Percentiles rank a stretch among this genome's conserved stretches.
Evolutionary conservation across 2,888 invertebrate genomes (phyloP).

Genomic region (Megalurothrips usitatus): DNA sequence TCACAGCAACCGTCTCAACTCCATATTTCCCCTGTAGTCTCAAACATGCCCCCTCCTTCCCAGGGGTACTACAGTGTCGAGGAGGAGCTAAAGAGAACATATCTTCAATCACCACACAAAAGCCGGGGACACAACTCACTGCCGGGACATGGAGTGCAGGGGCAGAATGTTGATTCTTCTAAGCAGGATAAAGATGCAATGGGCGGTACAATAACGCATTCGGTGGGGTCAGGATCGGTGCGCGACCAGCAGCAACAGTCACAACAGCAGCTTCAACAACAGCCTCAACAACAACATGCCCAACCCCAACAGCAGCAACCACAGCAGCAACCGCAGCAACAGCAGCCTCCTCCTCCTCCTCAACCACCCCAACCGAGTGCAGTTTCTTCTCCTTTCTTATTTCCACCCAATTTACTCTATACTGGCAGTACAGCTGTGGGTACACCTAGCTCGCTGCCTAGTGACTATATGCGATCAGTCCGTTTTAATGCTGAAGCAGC

Average conservation of each 20-base stretch:
- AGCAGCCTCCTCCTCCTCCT: background rate
- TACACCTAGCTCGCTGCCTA: background rate
- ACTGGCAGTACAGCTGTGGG: background rate
- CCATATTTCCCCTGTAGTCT: background rate
- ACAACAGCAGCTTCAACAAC: background rate
- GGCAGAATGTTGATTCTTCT: too few relatives aligned
- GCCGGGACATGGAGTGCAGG: background rate
- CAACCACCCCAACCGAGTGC: constrained; percentile 6
- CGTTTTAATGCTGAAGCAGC: background rate
- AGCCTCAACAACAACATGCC: constrained; percentile 7
- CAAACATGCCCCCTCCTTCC: background rate
- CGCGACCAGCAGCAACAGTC: constrained; percentile 14
- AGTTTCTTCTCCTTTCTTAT: background rate
- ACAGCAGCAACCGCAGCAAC: background rate
- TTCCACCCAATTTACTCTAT: background rate
- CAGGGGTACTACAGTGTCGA: background rate
- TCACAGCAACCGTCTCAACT: background rate
- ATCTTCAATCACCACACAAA: background rate
- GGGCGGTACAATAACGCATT: background rate
- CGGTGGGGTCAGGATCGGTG: background rate
- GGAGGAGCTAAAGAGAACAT: constrained; percentile 29
- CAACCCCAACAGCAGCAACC: background rate
- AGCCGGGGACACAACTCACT: background rate
- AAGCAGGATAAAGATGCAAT: background rate
- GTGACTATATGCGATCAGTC: background rate